Evolutionary conservation across 2,888 invertebrate species (phyloP).

Genomic region (Elmis aenea): DNA sequence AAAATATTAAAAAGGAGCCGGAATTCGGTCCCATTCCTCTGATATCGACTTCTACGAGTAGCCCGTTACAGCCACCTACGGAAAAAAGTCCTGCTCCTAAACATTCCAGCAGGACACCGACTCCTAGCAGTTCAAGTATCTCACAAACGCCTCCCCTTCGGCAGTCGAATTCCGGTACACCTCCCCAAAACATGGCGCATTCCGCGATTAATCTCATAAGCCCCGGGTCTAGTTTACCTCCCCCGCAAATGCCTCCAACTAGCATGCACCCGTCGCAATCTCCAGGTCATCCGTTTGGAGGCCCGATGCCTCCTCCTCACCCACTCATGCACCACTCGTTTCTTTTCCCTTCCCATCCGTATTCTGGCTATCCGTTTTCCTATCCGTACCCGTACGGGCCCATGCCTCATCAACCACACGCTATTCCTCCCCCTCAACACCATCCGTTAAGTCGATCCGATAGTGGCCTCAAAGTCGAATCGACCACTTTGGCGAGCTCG

Average conservation of each 20-base stretch:
- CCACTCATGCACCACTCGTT: slow-evolving; percentile 64
- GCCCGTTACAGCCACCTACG: slow-evolving; percentile 25
- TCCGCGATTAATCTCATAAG: slow-evolving; percentile 61
- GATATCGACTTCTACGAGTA: slow-evolving; percentile 19
- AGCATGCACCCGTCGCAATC: slow-evolving; percentile 72
- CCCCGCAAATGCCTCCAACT: slow-evolving; percentile 62
- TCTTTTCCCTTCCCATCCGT: slow-evolving; percentile 60
- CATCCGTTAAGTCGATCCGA: slow-evolving; percentile 22
- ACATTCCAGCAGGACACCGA: slow-evolving; percentile 9
- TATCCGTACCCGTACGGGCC: slow-evolving; percentile 70
- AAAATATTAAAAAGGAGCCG: slow-evolving; percentile 71
- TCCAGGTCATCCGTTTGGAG: slow-evolving; percentile 58
- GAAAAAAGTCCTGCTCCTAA: slow-evolving; percentile 22
- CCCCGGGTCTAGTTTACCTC: slow-evolving; percentile 42
- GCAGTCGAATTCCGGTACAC: slow-evolving; percentile 25
- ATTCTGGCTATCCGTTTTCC: slow-evolving; percentile 65
- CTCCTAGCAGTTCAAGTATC: slow-evolving; percentile 15
- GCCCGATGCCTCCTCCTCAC: slow-evolving; percentile 64
- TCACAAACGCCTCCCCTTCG: slow-evolving; percentile 49
- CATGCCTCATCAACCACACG: slow-evolving; percentile 68
- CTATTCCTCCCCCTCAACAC: slow-evolving; percentile 60
- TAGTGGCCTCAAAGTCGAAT: slow-evolving; percentile 25
- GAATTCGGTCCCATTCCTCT: slow-evolving; percentile 47
- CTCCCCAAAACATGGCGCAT: slow-evolving; percentile 48
- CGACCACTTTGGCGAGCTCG: slow-evolving; percentile 60